Conservation (phyloP, 1,140 invertebrate species). For the Daktulosphaira vitifoliae region DNA sequence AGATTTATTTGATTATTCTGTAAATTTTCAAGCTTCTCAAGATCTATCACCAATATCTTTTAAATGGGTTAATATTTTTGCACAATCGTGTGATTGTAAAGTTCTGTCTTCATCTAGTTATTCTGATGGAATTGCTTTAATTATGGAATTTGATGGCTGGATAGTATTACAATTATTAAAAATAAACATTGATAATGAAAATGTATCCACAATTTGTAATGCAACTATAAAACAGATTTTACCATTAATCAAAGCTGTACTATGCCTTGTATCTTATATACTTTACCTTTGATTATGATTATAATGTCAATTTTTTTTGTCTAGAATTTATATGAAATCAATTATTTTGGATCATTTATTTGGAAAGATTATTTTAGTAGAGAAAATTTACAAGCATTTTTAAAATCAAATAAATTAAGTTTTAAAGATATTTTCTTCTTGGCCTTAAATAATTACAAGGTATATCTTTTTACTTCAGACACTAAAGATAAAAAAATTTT, state of each 20-base stretch:
- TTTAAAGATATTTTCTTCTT: conserved; percentile 3
- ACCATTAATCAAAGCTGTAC: no score
- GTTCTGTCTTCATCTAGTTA: background rate
- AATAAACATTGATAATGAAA: background rate
- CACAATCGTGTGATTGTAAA: conserved; percentile 2
- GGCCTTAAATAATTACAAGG: conserved; percentile 5
- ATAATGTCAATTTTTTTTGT: background rate
- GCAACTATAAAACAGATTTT: background rate
- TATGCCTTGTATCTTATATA: no score
- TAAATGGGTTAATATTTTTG: background rate
- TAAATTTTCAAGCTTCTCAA: background rate
- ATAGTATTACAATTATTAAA: conserved; percentile 11
- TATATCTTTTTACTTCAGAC: conserved; percentile 14
- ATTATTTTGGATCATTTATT: conserved; percentile 9
- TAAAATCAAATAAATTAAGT: background rate
- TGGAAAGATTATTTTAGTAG: conserved; percentile 12
- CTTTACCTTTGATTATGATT: no score
- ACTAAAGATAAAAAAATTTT: background rate
- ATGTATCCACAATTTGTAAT: conserved; percentile 11
- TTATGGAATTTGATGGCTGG: background rate
- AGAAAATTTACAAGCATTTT: background rate
- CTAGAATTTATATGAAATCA: conserved; percentile 14
- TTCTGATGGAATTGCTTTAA: conserved; percentile 7
- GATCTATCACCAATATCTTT: background rate
- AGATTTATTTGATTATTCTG: conserved; percentile 13